A percentile compares a stretch with the other conserved stretches of the same genome.
Evolutionary conservation across 2,888 invertebrate genomes (phyloP).

Genomic region (Ophioninae sp.): DNA sequence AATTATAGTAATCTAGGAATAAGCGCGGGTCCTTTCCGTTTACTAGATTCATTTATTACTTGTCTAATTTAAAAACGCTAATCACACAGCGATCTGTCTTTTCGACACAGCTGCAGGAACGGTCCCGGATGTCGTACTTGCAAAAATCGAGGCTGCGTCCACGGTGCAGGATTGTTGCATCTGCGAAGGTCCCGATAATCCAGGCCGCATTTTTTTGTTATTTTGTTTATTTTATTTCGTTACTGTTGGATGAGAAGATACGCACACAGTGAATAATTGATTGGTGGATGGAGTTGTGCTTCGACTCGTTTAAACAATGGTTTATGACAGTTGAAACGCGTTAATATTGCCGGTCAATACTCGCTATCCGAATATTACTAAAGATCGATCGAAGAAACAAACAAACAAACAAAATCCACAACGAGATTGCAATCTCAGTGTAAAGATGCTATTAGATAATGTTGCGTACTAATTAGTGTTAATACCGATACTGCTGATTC

Average conservation of each 20-base stretch:
- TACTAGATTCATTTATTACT: too few relatives aligned
- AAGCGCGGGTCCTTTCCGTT: not conserved
- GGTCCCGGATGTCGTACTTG: too few relatives aligned
- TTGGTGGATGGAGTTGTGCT: slow-evolving; percentile 10
- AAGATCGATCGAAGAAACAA: slow-evolving; percentile 31
- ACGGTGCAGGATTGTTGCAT: too few relatives aligned
- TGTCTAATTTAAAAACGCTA: too few relatives aligned
- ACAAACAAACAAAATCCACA: not conserved
- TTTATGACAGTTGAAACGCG: slow-evolving; percentile 32
- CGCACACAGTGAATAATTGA: not conserved
- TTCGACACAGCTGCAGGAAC: too few relatives aligned
- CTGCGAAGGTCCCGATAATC: too few relatives aligned
- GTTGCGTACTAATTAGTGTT: slow-evolving; percentile 45
- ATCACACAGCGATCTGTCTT: too few relatives aligned
- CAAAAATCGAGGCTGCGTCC: too few relatives aligned
- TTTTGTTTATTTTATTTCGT: not conserved
- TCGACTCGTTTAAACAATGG: slow-evolving; percentile 11
- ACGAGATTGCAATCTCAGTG: slow-evolving; percentile 39
- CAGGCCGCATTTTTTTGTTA: not conserved
- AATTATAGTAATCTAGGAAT: not conserved
- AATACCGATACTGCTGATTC: slow-evolving; percentile 54
- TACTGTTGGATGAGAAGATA: not conserved
- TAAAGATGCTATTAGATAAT: slow-evolving; percentile 53
- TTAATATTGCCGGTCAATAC: slow-evolving; percentile 62
- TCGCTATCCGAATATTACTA: slow-evolving; percentile 53